Evolutionary conservation across 2,888 invertebrate genomes (phyloP).

Genomic region (Nemapogon koenigi): DNA sequence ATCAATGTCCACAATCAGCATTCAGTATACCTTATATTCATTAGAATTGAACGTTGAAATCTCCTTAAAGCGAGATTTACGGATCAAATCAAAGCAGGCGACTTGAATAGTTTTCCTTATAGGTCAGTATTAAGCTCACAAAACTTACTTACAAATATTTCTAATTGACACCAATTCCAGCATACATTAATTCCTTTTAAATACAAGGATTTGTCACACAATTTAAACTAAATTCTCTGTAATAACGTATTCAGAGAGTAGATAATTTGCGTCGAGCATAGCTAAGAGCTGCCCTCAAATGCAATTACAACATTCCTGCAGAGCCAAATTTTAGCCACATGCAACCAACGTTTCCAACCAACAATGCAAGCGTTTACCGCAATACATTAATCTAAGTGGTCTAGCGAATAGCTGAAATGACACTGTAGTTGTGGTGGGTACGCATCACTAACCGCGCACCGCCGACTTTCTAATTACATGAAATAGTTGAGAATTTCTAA

Average conservation of each 20-base stretch:
- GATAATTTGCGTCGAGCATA: slow-evolving; percentile 7
- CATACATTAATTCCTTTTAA: too few species aligned
- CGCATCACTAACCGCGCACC: not conserved
- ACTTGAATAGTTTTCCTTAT: too few species aligned
- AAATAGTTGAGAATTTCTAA: not conserved
- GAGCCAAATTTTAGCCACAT: slow-evolving; percentile 10
- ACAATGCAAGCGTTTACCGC: slow-evolving; percentile 10
- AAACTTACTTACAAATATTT: too few species aligned
- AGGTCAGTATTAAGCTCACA: too few species aligned
- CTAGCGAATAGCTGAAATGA: slow-evolving; percentile 10
- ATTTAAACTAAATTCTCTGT: slow-evolving; percentile 7
- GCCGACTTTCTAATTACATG: not conserved
- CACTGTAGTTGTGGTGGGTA: slow-evolving; percentile 9
- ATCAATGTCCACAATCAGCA: too few species aligned
- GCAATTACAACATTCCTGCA: slow-evolving; percentile 13
- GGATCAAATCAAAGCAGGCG: too few species aligned
- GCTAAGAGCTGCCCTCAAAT: slow-evolving; percentile 7
- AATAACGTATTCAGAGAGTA: slow-evolving; percentile 8
- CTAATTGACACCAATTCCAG: too few species aligned
- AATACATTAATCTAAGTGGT: slow-evolving; percentile 11
- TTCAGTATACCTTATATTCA: too few species aligned
- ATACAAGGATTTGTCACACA: slow-evolving; percentile 9
- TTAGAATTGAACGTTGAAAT: too few species aligned
- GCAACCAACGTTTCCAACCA: slow-evolving; percentile 9
- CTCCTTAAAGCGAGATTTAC: too few species aligned